phyloP scores from a whole-genome alignment of 2,797 vertebrate genomes.

The Atherinosoma microstoma region DNA sequence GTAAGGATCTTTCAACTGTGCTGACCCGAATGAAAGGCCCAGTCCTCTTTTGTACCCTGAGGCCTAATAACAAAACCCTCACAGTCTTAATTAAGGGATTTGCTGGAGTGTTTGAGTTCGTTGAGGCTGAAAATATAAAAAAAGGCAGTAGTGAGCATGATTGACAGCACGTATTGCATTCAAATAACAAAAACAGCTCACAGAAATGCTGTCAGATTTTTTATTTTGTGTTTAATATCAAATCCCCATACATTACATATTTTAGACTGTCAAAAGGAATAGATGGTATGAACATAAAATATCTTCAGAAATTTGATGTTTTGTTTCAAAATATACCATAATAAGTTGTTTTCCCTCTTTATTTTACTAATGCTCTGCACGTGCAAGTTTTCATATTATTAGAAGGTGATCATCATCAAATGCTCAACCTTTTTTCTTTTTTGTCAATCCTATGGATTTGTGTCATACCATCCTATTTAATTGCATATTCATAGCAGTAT shows the following conservation, averaged over 20 bases:
- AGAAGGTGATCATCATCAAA: background rate
- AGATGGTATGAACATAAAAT: no score
- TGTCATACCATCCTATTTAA: background rate
- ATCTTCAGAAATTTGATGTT: background rate
- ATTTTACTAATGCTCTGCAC: background rate
- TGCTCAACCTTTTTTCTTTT: background rate
- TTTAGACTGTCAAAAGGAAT: no score
- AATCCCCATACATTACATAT: no score
- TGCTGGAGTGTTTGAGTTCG: background rate
- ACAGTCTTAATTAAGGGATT: background rate
- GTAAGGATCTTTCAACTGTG: background rate
- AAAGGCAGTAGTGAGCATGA: background rate
- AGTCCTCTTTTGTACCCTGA: background rate
- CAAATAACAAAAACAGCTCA: background rate
- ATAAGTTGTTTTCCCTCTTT: background rate
- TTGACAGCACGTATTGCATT: background rate
- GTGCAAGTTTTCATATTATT: background rate
- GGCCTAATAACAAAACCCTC: no score
- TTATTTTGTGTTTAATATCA: no score
- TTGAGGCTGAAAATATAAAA: background rate
- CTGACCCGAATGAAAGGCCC: background rate
- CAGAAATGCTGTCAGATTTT: no score
- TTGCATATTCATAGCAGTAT: background rate
- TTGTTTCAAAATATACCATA: background rate
- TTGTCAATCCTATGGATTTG: background rate